A percentile compares a stretch with the other conserved stretches of the same genome.
Evolutionary conservation across 2,113 vertebrate genomes (phyloP).

Genomic region (Amblyopsis rosae): DNA sequence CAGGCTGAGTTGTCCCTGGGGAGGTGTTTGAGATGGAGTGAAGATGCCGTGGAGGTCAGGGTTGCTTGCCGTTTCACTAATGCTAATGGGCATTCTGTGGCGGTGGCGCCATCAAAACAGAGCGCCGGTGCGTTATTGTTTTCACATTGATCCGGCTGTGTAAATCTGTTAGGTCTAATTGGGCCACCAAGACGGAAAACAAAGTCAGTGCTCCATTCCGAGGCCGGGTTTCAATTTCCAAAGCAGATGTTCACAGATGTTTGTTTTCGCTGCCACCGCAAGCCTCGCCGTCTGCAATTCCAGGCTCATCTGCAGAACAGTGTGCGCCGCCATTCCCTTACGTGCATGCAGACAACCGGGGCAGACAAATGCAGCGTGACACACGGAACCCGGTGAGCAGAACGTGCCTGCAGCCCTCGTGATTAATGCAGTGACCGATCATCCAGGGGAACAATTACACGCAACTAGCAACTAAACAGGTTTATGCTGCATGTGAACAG

Average conservation of each 20-base stretch:
- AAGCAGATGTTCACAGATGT: constrained; percentile 73
- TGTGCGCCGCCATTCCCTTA: constrained; percentile 26
- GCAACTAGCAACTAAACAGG: constrained; percentile 31
- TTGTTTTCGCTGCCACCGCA: constrained; percentile 45
- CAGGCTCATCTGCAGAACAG: constrained; percentile 60
- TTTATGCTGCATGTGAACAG: constrained; percentile 33
- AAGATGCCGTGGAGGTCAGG: constrained; percentile 64
- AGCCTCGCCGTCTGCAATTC: constrained; percentile 55
- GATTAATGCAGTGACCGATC: constrained; percentile 42
- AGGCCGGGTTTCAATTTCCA: constrained; percentile 62
- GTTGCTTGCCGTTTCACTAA: constrained; percentile 52
- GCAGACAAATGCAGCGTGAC: constrained; percentile 13
- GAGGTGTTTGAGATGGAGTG: constrained; percentile 51
- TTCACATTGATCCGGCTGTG: constrained; percentile 69
- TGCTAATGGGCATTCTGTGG: constrained; percentile 55
- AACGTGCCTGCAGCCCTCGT: constrained; percentile 20
- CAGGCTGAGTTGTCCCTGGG: constrained; percentile 78
- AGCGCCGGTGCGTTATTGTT: constrained; percentile 60
- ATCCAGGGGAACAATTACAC: constrained; percentile 25
- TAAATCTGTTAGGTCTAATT: constrained; percentile 72
- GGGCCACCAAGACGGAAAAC: constrained; percentile 71
- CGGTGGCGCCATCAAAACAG: constrained; percentile 48
- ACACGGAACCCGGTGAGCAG: constrained; percentile 26
- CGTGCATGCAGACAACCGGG: constrained; percentile 14
- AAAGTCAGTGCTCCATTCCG: constrained; percentile 70